Evolutionary conservation across 2,888 invertebrate genomes (phyloP).

Genomic region (Polia nebulosa): DNA sequence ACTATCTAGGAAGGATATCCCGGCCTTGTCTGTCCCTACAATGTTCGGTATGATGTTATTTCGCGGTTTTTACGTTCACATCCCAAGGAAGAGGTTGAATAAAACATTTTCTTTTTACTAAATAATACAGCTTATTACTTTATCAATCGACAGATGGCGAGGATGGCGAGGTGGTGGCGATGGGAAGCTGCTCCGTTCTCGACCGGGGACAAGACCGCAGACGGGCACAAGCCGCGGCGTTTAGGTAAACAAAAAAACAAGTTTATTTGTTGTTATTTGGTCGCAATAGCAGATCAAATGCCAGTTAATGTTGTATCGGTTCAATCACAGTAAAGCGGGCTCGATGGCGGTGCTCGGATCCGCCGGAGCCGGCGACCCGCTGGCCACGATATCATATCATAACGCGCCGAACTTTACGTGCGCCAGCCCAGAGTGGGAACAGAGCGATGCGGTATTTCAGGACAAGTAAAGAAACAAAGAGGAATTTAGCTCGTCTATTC

Average conservation of each 20-base stretch:
- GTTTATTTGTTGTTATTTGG: constrained; percentile 29
- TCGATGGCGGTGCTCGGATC: constrained; percentile 55
- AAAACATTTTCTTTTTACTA: constrained; percentile 58
- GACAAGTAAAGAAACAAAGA: background rate
- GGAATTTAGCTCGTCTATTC: background rate
- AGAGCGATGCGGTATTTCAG: constrained; percentile 43
- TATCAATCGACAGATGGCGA: constrained; percentile 63
- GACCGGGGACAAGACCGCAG: constrained; percentile 2
- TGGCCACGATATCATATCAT: constrained; percentile 76
- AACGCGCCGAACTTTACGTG: constrained; percentile 64
- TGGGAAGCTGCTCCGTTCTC: constrained; percentile 4
- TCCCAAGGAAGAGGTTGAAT: constrained; percentile 44
- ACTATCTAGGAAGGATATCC: constrained; percentile 13
- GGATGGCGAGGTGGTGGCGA: constrained; percentile 5
- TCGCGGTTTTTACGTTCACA: constrained; percentile 47
- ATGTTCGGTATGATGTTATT: constrained; percentile 36
- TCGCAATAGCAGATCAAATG: constrained; percentile 57
- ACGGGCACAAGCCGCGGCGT: background rate
- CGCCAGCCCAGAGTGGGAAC: constrained; percentile 5
- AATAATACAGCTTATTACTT: constrained; percentile 61
- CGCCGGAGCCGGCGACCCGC: constrained; percentile 64
- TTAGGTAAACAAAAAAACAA: constrained; percentile 55
- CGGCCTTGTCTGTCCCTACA: background rate
- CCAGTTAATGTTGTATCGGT: constrained; percentile 57
- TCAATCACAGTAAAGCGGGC: constrained; percentile 67